Base-by-base conservation (phyloP, 2,797 vertebrate genomes). In the Scomberomorus guttatus region DNA sequence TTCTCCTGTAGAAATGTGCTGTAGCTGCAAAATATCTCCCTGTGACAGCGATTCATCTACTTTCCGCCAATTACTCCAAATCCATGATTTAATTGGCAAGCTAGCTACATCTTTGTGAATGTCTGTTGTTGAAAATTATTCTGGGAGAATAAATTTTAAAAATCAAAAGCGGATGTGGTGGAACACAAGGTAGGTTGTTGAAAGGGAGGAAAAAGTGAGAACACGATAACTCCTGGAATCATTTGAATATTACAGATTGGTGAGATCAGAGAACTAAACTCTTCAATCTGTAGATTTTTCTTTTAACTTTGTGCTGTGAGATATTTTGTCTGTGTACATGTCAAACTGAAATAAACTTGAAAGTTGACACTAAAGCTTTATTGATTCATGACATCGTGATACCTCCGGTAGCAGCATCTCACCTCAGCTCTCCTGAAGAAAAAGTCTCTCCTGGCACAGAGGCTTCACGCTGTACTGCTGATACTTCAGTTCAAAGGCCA, bases 271-370 rank as follows among this genome's bases (percentile, higher is more conserved):
- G 22, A 5, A 27, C 48, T 34, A 24, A 42, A 60, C 52, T 60
- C 44, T 68, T 48, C n/a, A 22, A 6, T n/a, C 39, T 52, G 25
- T 60, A 51, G 17, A 6, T 32, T 61, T 59, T 46, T 46, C 18
- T 52, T 57, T 63, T 64, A 42, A 50, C 58, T 55, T 80, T 46
- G 22, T 55, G 64, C 46, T 48, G 56, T 29, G 17, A 64, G 62
- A 14, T 64, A 24, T 63, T 75, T 73, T 78, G 22, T 73, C 42
- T 60, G 25, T 25, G 58, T 56, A 17, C 14, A 24, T 52, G 32
- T 86, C 70, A 75, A 72, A 75, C 59, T 59, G 73, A 79, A 77
- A 83, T 55, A 71, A 72, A 76, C 32, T 20, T 75, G 61, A 81
- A 79, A 82, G 63, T 10, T 46, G 29, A 79, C 20, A 75, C 51